Conservation (phyloP, 2,888 invertebrate genomes). For the Monopis laevigella region DNA sequence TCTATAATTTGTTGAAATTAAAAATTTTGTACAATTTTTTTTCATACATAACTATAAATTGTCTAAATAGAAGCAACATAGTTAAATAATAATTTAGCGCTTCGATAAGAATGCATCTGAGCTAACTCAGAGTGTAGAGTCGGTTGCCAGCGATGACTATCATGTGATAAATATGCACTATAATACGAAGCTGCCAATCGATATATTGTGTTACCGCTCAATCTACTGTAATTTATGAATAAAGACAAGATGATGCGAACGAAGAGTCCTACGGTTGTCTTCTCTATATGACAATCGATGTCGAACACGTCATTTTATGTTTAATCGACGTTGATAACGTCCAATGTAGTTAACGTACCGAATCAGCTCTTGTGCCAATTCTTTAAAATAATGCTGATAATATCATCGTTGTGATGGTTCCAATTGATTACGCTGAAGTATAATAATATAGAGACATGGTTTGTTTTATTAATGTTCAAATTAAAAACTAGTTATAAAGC, state of each 20-base stretch:
- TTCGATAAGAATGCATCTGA: conserved; percentile 31
- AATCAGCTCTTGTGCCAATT: neutral
- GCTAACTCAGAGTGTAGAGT: conserved; percentile 1
- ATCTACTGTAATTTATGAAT: conserved; percentile 40
- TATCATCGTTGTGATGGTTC: too few species aligned
- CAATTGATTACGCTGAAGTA: too few species aligned
- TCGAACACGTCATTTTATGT: conserved; percentile 1
- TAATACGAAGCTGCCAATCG: conserved; percentile 38
- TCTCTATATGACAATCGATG: conserved; percentile 12
- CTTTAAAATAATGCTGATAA: neutral
- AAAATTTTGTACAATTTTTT: neutral
- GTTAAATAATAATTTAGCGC: conserved; percentile 29
- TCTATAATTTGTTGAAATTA: neutral
- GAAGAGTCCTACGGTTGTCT: conserved; percentile 20
- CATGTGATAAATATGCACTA: conserved; percentile 36
- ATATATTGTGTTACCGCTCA: conserved; percentile 39
- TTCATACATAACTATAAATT: too few species aligned
- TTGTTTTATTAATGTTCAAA: too few species aligned
- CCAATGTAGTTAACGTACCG: neutral
- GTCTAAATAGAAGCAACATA: conserved; percentile 2
- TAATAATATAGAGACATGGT: too few species aligned
- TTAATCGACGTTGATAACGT: neutral
- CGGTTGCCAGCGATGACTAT: conserved; percentile 42
- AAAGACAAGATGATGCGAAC: conserved; percentile 25
- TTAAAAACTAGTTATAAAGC: too few species aligned